Evolutionary conservation across 2,113 vertebrate species (phyloP), one percentile per base, ranked within the genome.

Genomic region (Antennarius striatus): DNA sequence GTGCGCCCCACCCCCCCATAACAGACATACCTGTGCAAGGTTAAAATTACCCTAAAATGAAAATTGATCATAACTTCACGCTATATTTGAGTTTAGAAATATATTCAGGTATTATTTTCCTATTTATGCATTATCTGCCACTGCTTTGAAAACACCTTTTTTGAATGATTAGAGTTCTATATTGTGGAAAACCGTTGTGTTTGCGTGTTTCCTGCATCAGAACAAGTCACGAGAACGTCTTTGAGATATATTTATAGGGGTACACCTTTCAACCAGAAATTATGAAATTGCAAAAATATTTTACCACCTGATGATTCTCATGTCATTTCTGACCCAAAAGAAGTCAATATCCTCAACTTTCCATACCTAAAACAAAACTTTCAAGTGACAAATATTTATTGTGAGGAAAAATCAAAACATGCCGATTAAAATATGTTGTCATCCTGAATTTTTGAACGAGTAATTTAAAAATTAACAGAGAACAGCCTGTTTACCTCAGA

Each of bases 1-100:
- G 56, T 68, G 55, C 40, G 30, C 17, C 1, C 67, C 58, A 46
- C 28, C 66, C 64, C 63, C 52, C 64, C 54, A 46, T 3, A 67
- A 60, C 53, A 69, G 22, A 74, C 22, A 67, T 43, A 81, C 77
- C 81, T 87, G 86, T 90, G 86, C 86, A 81, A 73, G 72, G 47
- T 70, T 82, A 67, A 71, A 36, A 55, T 39, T 52, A 56, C 5
- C 3, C 68, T 81, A 63, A 68, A 71, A 49, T 48, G 0, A 30
- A 66, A 70, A 17, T 3, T 10, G 22, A 22, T 17, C 8, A 16
- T 15, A 5, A 47, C 12, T 4, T 9, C 8, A 45, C 16, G 29
- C 0, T 2, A 36, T 1, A 45, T 15, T 15, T 15, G 4, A 15
- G 13, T 29, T 14, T 32, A 6, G 1, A 52, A 3, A 28, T 29